Base-by-base conservation (phyloP, 2,888 invertebrate species). In the Kryphioiulus occultus region DNA sequence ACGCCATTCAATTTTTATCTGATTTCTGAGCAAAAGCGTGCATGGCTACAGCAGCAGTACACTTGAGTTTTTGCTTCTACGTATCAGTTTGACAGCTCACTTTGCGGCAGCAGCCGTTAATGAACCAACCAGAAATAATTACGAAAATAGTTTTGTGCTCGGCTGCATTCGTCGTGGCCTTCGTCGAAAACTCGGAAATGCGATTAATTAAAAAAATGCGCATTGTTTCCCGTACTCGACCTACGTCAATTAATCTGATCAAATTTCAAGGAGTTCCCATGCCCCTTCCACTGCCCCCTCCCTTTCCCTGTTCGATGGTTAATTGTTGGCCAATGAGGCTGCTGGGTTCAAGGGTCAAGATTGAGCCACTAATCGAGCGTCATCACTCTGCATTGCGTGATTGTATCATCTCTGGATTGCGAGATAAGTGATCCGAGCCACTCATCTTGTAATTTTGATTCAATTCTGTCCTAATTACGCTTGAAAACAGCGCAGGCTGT, bases 1-100 rank as follows among this genome's bases (percentile, higher is more conserved):
- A 30, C 30, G 78, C 78, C 78, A 78, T 78, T 78, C 78, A 78
- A 78, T 78, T 78, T 53, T 78, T 78, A 78, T 78, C 78, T 78
- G 78, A 78, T 78, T 12, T 78, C 22, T 15, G 15, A 30, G 30
- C 78, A 12, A 78, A 30, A 78, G 30, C 78, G 78, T 78, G 78
- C 78, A 44, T 15, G 35, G 22, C 68, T 68, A 68, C 22, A n/a
- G n/a, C n/a, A n/a, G n/a, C n/a, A n/a, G n/a, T n/a, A n/a, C n/a
- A n/a, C n/a, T n/a, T n/a, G n/a, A n/a, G n/a, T n/a, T n/a, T n/a
- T n/a, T n/a, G 68, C 22, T 68, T 68, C 22, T 68, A 22, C 68
- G 68, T 30, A 78, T 78, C 78, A 78, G 30, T 78, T 78, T 78
- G 78, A 78, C 78, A 78, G 78, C 78, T 78, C 30, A 78, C 78